A percentile compares a stretch with the other conserved stretches of the same genome.
These are phyloP conservation scores for Pseudochirops corinnae DNA, from an alignment of 2,797 vertebrate genomes.

Conservation along the genomic window DNA sequence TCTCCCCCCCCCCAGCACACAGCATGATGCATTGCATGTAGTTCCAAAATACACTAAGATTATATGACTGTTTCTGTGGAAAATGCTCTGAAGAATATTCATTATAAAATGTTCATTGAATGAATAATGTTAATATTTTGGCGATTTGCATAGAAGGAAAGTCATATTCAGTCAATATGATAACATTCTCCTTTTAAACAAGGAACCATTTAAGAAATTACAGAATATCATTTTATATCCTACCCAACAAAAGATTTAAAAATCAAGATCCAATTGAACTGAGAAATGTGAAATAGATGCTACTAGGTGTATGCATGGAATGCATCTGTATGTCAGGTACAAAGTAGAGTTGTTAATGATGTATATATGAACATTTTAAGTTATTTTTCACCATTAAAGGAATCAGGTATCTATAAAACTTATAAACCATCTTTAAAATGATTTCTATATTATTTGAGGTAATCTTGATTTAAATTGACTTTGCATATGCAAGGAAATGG, in stretches of 20 bases:
- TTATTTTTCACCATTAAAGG: constrained; percentile 48
- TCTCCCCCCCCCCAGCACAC: neutral
- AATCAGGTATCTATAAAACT: constrained; percentile 40
- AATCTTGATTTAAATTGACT: constrained; percentile 55
- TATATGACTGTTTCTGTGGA: neutral
- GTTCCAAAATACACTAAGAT: neutral
- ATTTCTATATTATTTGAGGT: constrained; percentile 59
- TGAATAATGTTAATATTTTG: constrained; percentile 50
- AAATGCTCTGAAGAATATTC: neutral
- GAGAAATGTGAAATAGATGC: constrained; percentile 10
- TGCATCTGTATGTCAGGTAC: constrained; percentile 5
- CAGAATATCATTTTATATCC: constrained; percentile 39
- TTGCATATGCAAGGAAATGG: constrained; percentile 42
- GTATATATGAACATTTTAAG: constrained; percentile 7
- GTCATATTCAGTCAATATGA: constrained; percentile 15
- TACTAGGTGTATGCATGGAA: constrained; percentile 12
- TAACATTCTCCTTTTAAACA: constrained; percentile 52
- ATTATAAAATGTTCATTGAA: neutral
- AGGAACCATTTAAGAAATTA: constrained; percentile 42
- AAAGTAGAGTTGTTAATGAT: constrained; percentile 39
- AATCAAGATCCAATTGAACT: constrained; percentile 43
- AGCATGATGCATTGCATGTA: neutral
- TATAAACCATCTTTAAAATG: constrained; percentile 78
- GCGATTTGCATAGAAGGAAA: constrained; percentile 52
- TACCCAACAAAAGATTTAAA: constrained; percentile 47